Percentiles rank a stretch among this genome's conserved stretches.
Evolutionary conservation across 2,888 invertebrate species (phyloP).

Genomic region (Catocala nupta): DNA sequence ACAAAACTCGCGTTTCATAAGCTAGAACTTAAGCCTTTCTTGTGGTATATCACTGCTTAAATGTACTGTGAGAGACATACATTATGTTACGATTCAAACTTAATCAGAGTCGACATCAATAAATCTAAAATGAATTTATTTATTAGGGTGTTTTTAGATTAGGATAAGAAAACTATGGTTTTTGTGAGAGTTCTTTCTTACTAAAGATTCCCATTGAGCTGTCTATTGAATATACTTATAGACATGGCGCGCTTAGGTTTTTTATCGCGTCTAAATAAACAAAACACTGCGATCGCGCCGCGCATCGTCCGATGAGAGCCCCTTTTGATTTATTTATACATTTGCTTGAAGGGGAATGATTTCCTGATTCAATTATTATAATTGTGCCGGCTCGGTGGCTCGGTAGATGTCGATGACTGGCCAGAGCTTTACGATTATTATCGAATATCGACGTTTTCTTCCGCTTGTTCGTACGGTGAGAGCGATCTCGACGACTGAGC

Average conservation of each 20-base stretch:
- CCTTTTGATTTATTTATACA: constrained; percentile 77
- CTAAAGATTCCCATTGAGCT: neutral
- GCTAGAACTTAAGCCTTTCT: no score
- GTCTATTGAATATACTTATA: constrained; percentile 10
- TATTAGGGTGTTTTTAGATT: no score
- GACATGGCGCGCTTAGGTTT: constrained; percentile 43
- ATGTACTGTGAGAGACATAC: no score
- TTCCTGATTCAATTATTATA: constrained; percentile 81
- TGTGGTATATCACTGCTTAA: no score
- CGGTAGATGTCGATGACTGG: constrained; percentile 46
- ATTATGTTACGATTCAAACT: no score
- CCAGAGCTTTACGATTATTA: constrained; percentile 57
- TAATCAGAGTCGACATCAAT: no score
- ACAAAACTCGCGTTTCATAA: no score
- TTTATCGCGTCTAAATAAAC: constrained; percentile 72
- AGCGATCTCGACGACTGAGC: constrained; percentile 26
- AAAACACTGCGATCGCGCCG: constrained; percentile 55
- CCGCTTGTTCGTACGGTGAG: constrained; percentile 25
- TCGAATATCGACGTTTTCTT: constrained; percentile 50
- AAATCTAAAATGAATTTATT: no score
- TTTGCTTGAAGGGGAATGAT: constrained; percentile 65
- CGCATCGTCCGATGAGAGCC: constrained; percentile 56
- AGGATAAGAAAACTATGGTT: no score
- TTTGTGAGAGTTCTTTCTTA: no score
- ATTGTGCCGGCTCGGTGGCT: constrained; percentile 61